phyloP scores from a whole-genome alignment of 1,140 invertebrate genomes.

The Oscheius sp. region DNA sequence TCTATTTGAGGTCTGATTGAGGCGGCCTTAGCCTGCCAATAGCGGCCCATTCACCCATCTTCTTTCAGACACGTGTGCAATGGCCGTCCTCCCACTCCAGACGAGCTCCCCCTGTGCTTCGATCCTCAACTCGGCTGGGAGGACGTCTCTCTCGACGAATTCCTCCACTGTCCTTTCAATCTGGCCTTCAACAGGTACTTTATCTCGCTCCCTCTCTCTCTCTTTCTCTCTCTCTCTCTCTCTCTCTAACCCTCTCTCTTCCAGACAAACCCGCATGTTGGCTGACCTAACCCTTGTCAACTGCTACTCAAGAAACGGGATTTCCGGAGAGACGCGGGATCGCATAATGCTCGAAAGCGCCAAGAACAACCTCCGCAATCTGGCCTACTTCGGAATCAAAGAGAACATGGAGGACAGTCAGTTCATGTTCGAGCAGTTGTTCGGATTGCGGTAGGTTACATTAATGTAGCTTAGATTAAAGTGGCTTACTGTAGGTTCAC shows the following conservation, averaged over 20 bases:
- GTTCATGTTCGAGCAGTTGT: slow-evolving; percentile 95
- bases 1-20: neutral
- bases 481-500: slow-evolving; percentile 61
- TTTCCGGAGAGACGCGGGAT: slow-evolving; percentile 42
- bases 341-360: slow-evolving; percentile 74
- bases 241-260: slow-evolving; percentile 5
- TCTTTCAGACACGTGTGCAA: slow-evolving; percentile 78
- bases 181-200: slow-evolving; percentile 83
- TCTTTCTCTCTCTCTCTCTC: neutral
- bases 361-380: slow-evolving; percentile 75
- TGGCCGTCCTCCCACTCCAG: slow-evolving; percentile 74
- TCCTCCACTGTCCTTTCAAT: slow-evolving; percentile 84
- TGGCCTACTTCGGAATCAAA: slow-evolving; percentile 95
- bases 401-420: slow-evolving; percentile 91
- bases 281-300: slow-evolving; percentile 87
- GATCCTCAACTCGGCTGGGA: slow-evolving; percentile 65
- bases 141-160: slow-evolving; percentile 73
- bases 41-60: too few relatives aligned
- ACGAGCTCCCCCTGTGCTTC: slow-evolving; percentile 67
- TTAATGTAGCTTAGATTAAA: slow-evolving; percentile 65
- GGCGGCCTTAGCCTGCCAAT: neutral
- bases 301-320: slow-evolving; percentile 71
- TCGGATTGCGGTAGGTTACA: slow-evolving; percentile 83
- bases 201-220: neutral
- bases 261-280: slow-evolving; percentile 89